These are phyloP conservation scores for Lycocerus yunnanus DNA, from an alignment of 2,888 invertebrate species.

Conservation along the genomic window DNA sequence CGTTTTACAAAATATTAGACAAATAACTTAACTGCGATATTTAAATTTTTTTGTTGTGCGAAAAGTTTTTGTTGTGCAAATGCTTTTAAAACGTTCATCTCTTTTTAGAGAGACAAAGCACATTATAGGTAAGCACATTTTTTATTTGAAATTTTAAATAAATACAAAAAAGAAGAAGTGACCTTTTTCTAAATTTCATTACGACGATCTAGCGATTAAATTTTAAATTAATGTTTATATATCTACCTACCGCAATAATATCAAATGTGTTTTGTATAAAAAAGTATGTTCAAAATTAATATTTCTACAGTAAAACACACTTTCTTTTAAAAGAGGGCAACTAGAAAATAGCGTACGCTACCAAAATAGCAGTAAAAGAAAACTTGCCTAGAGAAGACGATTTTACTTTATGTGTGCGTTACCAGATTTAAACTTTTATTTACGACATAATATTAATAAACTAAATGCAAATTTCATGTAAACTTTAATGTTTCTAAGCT, in stretches of 20 bases:
- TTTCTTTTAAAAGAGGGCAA: background rate
- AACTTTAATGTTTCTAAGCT: background rate
- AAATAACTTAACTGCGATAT: background rate
- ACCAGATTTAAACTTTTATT: background rate
- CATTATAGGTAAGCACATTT: no score
- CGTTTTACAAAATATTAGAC: background rate
- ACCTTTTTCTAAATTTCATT: background rate
- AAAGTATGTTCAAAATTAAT: slow-evolving; percentile 1
- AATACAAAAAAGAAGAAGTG: background rate
- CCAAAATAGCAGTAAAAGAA: background rate
- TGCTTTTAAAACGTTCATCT: background rate
- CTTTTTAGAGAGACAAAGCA: background rate
- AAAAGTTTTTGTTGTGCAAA: background rate
- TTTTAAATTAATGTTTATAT: no score
- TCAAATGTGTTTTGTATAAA: background rate
- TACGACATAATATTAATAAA: background rate
- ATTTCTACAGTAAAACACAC: background rate
- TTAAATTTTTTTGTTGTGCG: background rate
- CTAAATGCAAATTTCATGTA: background rate
- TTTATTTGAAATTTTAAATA: background rate
- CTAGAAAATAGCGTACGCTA: background rate
- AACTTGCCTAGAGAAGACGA: background rate
- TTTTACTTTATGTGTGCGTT: background rate
- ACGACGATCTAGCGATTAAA: background rate
- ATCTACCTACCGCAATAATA: background rate